phyloP scores from a whole-genome alignment of 2,888 invertebrate species.

The Gibbula magus region DNA sequence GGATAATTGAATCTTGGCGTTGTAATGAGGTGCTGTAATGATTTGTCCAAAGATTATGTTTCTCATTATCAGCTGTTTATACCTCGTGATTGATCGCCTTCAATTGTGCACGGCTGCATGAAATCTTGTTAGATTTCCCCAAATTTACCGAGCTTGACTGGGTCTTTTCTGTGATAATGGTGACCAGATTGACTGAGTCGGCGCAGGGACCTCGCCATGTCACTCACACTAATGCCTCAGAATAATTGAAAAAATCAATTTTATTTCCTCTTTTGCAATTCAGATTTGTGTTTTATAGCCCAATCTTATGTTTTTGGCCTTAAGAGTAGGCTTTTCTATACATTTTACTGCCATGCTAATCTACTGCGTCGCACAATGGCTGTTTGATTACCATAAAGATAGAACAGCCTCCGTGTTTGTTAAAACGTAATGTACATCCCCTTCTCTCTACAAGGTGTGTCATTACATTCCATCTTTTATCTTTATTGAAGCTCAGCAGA shows the following conservation, averaged over 20 bases:
- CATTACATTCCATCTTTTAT: not conserved
- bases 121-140: conserved; percentile 13
- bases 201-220: not conserved
- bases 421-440: conserved; percentile 3
- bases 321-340: conserved; percentile 11
- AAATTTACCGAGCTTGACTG: not conserved
- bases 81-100: not conserved
- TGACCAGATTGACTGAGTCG: not conserved
- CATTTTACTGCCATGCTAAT: conserved; percentile 8
- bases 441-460: not conserved
- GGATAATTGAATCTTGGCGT: conserved; percentile 5
- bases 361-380: not conserved
- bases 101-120: conserved; percentile 10
- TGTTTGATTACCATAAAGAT: conserved; percentile 11
- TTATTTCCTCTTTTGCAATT: conserved; percentile 23
- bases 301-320: conserved; percentile 15
- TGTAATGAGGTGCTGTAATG: conserved; percentile 11
- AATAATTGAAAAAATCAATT: conserved; percentile 15
- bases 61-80: conserved; percentile 15
- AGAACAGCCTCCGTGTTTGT: not conserved
- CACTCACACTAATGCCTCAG: conserved; percentile 3
- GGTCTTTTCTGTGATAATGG: not conserved
- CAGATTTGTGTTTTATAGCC: conserved; percentile 22
- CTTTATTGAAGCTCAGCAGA: not conserved
- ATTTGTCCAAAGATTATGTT: conserved; percentile 8